Percentiles rank a stretch among this genome's conserved stretches.
Evolutionary conservation across 2,113 vertebrate genomes (phyloP).

Genomic region (Dendropsophus ebraccatus): DNA sequence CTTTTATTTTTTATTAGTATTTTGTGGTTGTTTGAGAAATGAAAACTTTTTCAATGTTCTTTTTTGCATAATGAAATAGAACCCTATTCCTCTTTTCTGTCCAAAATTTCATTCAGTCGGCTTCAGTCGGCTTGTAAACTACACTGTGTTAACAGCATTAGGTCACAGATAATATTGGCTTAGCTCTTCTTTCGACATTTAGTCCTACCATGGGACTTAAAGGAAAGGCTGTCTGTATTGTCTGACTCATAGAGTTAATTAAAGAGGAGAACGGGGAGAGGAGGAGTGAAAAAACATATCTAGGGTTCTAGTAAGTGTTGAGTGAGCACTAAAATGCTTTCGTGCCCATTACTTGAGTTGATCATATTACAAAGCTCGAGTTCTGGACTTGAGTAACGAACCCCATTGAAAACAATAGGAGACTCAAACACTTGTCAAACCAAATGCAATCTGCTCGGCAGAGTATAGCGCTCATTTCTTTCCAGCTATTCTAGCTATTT

Average conservation of each 20-base stretch:
- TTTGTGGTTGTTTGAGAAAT: neutral
- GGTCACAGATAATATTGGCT: neutral
- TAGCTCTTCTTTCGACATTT: neutral
- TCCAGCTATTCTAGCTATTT: too few species aligned
- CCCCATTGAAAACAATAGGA: too few species aligned
- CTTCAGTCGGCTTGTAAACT: slow-evolving; percentile 6
- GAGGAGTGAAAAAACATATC: too few species aligned
- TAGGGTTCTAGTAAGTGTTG: too few species aligned
- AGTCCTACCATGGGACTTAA: neutral
- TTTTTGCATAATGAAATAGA: neutral
- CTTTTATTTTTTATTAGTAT: neutral
- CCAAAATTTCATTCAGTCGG: neutral
- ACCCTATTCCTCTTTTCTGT: neutral
- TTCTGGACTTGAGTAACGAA: too few species aligned
- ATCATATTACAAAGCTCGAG: too few species aligned
- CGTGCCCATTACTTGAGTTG: too few species aligned
- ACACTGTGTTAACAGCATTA: neutral
- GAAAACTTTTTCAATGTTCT: neutral
- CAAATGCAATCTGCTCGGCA: too few species aligned
- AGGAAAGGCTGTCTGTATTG: neutral
- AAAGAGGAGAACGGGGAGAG: too few species aligned
- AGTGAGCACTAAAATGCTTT: too few species aligned
- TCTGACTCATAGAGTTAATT: neutral
- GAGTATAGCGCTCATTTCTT: too few species aligned
- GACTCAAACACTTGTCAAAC: too few species aligned